phyloP scores from a whole-genome alignment of 2,797 vertebrate species.

The Labeo calbasu region DNA sequence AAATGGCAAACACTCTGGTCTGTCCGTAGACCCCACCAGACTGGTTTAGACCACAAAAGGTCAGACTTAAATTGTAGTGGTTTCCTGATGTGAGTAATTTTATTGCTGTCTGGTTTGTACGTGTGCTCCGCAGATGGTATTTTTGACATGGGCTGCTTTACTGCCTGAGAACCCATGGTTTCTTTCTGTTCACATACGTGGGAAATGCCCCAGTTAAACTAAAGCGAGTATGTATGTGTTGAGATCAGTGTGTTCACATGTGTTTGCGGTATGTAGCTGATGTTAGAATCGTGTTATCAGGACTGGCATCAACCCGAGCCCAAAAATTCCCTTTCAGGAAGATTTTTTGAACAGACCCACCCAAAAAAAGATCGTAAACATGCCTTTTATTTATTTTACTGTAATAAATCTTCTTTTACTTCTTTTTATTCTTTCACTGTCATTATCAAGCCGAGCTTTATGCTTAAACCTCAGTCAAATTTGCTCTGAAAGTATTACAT shows the following conservation, averaged over 20 bases:
- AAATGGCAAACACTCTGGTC: neutral
- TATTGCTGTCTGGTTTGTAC: conserved; percentile 62
- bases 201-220: conserved; percentile 67
- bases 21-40: conserved; percentile 1
- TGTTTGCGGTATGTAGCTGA: neutral
- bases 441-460: conserved; percentile 18
- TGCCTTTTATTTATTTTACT: neutral
- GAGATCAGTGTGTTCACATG: neutral
- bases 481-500: conserved; percentile 31
- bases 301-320: neutral
- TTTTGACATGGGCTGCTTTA: conserved; percentile 63
- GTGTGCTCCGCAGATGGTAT: conserved; percentile 47
- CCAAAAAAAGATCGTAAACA: neutral
- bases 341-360: neutral
- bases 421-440: neutral
- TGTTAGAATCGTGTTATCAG: neutral
- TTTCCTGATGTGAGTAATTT: conserved; percentile 59
- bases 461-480: conserved; percentile 20
- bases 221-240: neutral
- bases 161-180: conserved; percentile 59
- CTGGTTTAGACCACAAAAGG: conserved; percentile 1
- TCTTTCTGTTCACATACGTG: conserved; percentile 59
- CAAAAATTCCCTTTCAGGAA: neutral
- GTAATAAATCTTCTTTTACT: neutral
- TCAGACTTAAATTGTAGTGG: neutral